Evolutionary conservation across 2,113 vertebrate genomes (phyloP), one percentile per base, ranked within the genome.

Genomic region (Pogona vitticeps): DNA sequence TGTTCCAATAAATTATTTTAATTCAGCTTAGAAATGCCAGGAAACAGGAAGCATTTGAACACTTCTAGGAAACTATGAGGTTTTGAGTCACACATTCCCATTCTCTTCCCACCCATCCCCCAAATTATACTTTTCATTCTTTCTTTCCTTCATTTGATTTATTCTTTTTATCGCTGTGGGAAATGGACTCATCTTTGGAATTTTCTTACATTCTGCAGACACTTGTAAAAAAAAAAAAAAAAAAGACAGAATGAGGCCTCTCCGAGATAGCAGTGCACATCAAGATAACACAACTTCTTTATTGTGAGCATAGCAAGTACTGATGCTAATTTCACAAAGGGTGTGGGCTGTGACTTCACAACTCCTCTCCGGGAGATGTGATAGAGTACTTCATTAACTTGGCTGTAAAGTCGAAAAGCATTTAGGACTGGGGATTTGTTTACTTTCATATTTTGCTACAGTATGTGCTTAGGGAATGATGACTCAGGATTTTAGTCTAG

Each of bases 111-210:
- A 9, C 7, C 75, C 85, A 58, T 31, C 83, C 58, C 61, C 23
- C 58, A 88, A 80, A 38, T 33, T 83, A 0, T 33, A 33, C 33
- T 82, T 46, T 76, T 90, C 84, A 87, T 56, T 79, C 15, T 67
- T 61, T 7, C 40, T 82, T n/a, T 72, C 90, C 73, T 88, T 42
- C 82, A 91, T 46, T 38, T 82, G 86, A 91, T 86, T 94, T 88
- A 92, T 92, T 94, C 82, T 79, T 61, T 92, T 93, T 91, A 92
- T 89, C 72, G 82, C 89, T 75, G 87, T 88, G 91, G 85, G 90
- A 92, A 93, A 82, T 90, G 91, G 90, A 88, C 89, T 91, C 90
- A 40, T 89, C 86, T 92, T 94, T 88, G 84, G 93, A 95, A 90
- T 81, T 70, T 84, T 83, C 82, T 77, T 85, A n/a, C 85, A 68